phyloP scores from a whole-genome alignment of 1,140 invertebrate species.

The Papilio polyxenes region DNA sequence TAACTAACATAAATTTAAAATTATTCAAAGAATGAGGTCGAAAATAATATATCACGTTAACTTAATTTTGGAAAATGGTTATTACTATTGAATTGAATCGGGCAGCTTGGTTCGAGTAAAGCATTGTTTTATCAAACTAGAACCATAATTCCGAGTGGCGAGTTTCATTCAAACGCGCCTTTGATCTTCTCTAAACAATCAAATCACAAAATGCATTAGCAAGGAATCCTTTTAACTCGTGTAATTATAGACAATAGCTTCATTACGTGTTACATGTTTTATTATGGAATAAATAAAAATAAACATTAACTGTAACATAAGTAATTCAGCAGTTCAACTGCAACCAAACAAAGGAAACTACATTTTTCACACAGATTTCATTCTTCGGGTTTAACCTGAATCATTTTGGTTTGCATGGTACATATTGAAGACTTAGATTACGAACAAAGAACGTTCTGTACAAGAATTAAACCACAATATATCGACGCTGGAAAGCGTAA shows the following conservation, averaged over 20 bases:
- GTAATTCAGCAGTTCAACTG: too few relatives aligned
- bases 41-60: neutral
- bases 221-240: slow-evolving; percentile 3
- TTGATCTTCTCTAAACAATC: slow-evolving; percentile 26
- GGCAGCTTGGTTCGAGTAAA: neutral
- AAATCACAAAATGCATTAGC: slow-evolving; percentile 23
- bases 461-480: too few relatives aligned
- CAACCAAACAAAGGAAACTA: too few relatives aligned
- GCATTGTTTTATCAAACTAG: neutral
- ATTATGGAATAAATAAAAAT: neutral
- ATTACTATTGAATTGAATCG: neutral
- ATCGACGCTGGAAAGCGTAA: too few relatives aligned
- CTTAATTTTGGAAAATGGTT: neutral
- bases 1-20: too few relatives aligned
- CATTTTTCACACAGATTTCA: too few relatives aligned
- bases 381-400: too few relatives aligned
- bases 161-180: neutral
- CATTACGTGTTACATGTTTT: neutral
- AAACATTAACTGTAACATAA: neutral
- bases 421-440: too few relatives aligned
- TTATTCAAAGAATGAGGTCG: neutral
- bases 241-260: slow-evolving; percentile 22
- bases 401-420: too few relatives aligned
- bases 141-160: neutral
- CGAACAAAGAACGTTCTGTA: too few relatives aligned